These are phyloP conservation scores for Atrina japonica DNA, from an alignment of 2,888 invertebrate genomes.

Conservation along the genomic window DNA sequence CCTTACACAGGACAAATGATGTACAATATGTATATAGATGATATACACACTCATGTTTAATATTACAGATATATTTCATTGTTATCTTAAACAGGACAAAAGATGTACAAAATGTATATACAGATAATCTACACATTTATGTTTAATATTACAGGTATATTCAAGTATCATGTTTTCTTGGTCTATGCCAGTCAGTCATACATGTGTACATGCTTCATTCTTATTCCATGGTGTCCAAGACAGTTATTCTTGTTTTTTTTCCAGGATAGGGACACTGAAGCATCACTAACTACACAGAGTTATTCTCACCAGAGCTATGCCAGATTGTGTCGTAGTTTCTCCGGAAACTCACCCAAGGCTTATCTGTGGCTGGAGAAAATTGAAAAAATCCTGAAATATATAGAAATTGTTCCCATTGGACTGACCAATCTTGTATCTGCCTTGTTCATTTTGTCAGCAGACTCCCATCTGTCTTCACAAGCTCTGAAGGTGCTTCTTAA, in stretches of 20 bases:
- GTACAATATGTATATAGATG: too few species aligned
- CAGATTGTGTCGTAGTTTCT: constrained; percentile 44
- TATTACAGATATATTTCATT: too few species aligned
- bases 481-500: constrained; percentile 53
- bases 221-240: too few species aligned
- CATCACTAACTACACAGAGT: neutral
- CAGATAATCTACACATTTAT: too few species aligned
- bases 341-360: constrained; percentile 5
- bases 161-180: too few species aligned
- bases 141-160: too few species aligned
- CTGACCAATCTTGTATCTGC: constrained; percentile 57
- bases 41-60: too few species aligned
- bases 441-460: constrained; percentile 48
- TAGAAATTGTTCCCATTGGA: constrained; percentile 45
- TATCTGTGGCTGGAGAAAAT: constrained; percentile 41
- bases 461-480: constrained; percentile 41
- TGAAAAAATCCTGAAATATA: constrained; percentile 28
- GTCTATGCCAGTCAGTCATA: too few species aligned
- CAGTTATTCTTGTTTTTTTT: neutral
- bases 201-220: too few species aligned
- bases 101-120: too few species aligned
- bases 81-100: too few species aligned
- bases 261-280: neutral
- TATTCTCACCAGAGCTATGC: constrained; percentile 31
- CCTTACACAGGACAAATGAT: too few species aligned